phyloP scores from a whole-genome alignment of 1,140 invertebrate species.

The Plodia interpunctella region DNA sequence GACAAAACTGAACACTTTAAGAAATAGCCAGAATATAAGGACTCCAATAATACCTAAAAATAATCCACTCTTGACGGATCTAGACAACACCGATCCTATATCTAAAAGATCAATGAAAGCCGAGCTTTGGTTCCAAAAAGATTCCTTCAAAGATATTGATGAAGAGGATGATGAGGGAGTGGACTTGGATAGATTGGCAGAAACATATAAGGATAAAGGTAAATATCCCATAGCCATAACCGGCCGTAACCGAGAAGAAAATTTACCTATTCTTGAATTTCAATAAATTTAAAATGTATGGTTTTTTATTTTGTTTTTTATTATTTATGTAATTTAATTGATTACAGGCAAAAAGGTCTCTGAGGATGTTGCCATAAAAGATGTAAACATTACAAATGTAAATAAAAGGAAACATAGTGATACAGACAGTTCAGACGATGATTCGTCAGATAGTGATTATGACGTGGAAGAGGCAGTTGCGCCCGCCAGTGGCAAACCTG shows the following conservation, averaged over 20 bases:
- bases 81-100: slow-evolving; percentile 86
- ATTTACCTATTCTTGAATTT: no score
- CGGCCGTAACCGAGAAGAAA: no score
- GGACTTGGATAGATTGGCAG: slow-evolving; percentile 89
- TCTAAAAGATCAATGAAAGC: slow-evolving; percentile 86
- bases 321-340: background rate
- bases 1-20: slow-evolving; percentile 67
- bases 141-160: slow-evolving; percentile 89
- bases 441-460: slow-evolving; percentile 79
- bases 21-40: slow-evolving; percentile 55
- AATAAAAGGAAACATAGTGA: slow-evolving; percentile 54
- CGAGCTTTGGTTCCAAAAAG: slow-evolving; percentile 93
- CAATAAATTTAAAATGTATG: background rate
- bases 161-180: slow-evolving; percentile 90
- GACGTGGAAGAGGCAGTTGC: slow-evolving; percentile 77
- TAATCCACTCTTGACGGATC: slow-evolving; percentile 91
- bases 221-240: no score
- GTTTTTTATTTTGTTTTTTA: background rate
- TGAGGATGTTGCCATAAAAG: slow-evolving; percentile 53
- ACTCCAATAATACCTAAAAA: slow-evolving; percentile 60
- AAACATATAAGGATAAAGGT: slow-evolving; percentile 85
- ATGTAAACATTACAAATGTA: slow-evolving; percentile 39
- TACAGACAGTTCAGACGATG: slow-evolving; percentile 61
- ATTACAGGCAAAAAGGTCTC: slow-evolving; percentile 74
- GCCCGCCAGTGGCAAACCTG: slow-evolving; percentile 37